Percentiles rank a stretch among this genome's conserved stretches.
Conservation (phyloP, 2,113 vertebrate genomes). For the Opisthocomus hoazin region DNA sequence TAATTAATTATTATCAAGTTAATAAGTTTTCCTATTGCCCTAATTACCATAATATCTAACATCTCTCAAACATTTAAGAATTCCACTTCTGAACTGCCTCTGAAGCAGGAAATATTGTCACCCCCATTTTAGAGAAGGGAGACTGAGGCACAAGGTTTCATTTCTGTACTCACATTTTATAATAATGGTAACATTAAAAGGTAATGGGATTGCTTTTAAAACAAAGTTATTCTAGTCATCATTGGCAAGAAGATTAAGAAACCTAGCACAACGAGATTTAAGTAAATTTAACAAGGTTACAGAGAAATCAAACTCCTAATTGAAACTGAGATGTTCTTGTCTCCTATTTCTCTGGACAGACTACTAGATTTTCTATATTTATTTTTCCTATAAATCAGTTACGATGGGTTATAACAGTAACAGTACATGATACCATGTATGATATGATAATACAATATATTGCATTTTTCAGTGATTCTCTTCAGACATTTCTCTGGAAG, state of each 20-base stretch:
- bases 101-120: not conserved
- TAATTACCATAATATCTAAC: conserved; percentile 7
- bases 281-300: conserved; percentile 6
- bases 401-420: conserved; percentile 1
- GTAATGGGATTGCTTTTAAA: not conserved
- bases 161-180: not conserved
- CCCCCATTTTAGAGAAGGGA: not conserved
- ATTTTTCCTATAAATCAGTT: not conserved
- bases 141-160: not conserved
- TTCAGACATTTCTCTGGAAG: conserved; percentile 56
- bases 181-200: not conserved
- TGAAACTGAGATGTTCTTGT: not conserved
- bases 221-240: not conserved
- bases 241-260: not conserved
- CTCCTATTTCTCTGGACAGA: not conserved
- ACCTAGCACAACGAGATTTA: not conserved
- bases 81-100: not conserved
- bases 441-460: not conserved
- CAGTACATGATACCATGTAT: not conserved
- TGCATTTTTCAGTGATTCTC: conserved; percentile 42
- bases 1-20: conserved; percentile 54
- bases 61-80: not conserved
- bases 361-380: not conserved
- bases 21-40: conserved; percentile 25
- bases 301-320: conserved; percentile 6